phyloP scores from a whole-genome alignment of 2,797 vertebrate genomes.

The Liasis olivaceus region DNA sequence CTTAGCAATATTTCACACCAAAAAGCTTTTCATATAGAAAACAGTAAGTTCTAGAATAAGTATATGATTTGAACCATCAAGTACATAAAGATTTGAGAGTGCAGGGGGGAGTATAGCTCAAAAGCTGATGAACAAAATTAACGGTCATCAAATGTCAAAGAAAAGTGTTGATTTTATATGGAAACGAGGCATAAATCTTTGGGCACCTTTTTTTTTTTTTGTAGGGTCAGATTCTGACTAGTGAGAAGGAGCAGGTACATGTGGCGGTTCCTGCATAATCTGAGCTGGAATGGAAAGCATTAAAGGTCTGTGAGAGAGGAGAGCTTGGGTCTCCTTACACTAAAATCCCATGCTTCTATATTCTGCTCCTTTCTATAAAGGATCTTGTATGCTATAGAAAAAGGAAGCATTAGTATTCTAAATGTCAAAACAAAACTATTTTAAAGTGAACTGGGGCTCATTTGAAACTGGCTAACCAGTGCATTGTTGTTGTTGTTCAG shows the following conservation, averaged over 20 bases:
- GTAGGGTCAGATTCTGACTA: neutral
- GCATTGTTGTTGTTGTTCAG: too few relatives aligned
- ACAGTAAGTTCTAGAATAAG: constrained; percentile 18
- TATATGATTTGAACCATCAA: constrained; percentile 25
- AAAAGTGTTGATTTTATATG: constrained; percentile 8
- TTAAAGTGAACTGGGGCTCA: constrained; percentile 58
- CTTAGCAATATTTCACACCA: neutral
- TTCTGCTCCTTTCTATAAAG: constrained; percentile 32
- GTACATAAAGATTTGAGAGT: constrained; percentile 12
- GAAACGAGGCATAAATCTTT: constrained; percentile 25
- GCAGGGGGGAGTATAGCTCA: neutral
- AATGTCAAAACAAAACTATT: constrained; percentile 53
- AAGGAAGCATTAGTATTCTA: constrained; percentile 38
- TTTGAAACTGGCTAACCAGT: constrained; percentile 59
- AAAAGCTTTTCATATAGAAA: neutral
- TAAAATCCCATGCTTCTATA: constrained; percentile 45
- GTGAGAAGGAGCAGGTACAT: constrained; percentile 18
- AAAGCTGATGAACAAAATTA: constrained; percentile 24
- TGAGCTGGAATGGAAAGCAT: constrained; percentile 48
- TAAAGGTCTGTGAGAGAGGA: constrained; percentile 30
- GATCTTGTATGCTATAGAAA: constrained; percentile 42
- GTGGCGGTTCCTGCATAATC: constrained; percentile 34
- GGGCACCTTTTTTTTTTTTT: neutral
- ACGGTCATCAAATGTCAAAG: constrained; percentile 23
- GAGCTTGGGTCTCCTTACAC: constrained; percentile 33